These are phyloP conservation scores for Encarsia formosa DNA, from an alignment of 2,888 invertebrate species.

Conservation along the genomic window DNA sequence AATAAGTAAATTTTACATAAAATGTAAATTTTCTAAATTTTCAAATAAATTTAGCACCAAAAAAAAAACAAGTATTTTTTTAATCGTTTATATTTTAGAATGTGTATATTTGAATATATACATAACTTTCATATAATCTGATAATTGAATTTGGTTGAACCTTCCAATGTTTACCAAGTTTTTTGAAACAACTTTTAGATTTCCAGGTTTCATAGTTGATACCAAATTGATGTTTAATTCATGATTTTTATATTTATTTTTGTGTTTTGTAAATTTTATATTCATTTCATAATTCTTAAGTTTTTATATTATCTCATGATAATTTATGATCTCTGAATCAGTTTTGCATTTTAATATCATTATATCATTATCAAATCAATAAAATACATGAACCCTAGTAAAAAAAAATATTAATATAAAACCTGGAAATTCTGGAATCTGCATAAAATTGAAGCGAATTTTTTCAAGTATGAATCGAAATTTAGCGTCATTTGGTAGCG, in stretches of 20 bases:
- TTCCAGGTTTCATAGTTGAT: conserved; percentile 16
- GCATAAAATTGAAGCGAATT: conserved; percentile 17
- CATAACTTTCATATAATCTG: too few relatives aligned
- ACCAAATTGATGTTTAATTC: conserved; percentile 4
- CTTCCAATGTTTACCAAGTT: conserved; percentile 15
- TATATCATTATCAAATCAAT: too few relatives aligned
- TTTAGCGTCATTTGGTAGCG: conserved; percentile 18
- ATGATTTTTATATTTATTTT: neutral
- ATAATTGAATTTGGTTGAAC: conserved; percentile 27
- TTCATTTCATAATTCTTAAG: neutral
- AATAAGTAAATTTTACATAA: too few relatives aligned
- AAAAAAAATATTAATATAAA: too few relatives aligned
- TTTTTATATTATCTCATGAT: neutral
- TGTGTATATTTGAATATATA: too few relatives aligned
- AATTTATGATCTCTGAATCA: conserved; percentile 6
- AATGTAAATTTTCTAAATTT: too few relatives aligned
- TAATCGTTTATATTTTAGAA: too few relatives aligned
- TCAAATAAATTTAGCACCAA: too few relatives aligned
- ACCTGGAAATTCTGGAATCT: conserved; percentile 16
- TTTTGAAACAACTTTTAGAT: conserved; percentile 11
- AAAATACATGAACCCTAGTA: too few relatives aligned
- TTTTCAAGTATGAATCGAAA: conserved; percentile 16
- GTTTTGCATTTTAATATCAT: neutral
- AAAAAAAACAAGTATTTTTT: too few relatives aligned
- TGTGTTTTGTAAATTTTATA: neutral